phyloP scores from a whole-genome alignment of 2,797 vertebrate species.

The Somateria mollissima region DNA sequence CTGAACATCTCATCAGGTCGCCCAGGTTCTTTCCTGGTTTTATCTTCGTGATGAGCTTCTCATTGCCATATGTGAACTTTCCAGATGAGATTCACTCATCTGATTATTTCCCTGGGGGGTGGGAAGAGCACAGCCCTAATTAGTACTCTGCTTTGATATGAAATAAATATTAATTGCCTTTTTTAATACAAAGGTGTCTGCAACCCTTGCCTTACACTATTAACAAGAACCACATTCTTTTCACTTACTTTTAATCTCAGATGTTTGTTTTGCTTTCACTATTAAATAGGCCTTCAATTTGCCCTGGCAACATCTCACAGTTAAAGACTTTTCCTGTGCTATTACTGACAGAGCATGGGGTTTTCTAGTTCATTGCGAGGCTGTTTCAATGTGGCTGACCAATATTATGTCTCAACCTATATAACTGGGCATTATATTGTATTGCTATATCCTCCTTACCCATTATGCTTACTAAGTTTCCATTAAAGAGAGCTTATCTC shows the following conservation, averaged over 20 bases:
- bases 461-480: background rate
- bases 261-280: background rate
- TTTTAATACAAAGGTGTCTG: conserved; percentile 53
- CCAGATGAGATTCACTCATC: conserved; percentile 59
- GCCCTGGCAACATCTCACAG: background rate
- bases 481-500: background rate
- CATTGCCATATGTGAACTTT: conserved; percentile 56
- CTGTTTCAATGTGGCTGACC: background rate
- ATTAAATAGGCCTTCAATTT: background rate
- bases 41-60: conserved; percentile 37
- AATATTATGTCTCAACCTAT: background rate
- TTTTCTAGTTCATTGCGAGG: background rate
- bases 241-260: background rate
- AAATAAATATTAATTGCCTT: conserved; percentile 72
- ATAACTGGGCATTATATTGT: background rate
- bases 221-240: background rate
- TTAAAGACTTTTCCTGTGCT: background rate
- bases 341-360: background rate
- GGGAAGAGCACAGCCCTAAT: conserved; percentile 60
- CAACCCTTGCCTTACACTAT: background rate
- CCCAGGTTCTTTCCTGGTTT: conserved; percentile 30
- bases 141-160: conserved; percentile 55
- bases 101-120: conserved; percentile 64
- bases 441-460: background rate
- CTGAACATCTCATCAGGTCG: conserved; percentile 25